Evolutionary conservation across 2,888 invertebrate species (phyloP).

Genomic region (Phrixothrix hirtus): DNA sequence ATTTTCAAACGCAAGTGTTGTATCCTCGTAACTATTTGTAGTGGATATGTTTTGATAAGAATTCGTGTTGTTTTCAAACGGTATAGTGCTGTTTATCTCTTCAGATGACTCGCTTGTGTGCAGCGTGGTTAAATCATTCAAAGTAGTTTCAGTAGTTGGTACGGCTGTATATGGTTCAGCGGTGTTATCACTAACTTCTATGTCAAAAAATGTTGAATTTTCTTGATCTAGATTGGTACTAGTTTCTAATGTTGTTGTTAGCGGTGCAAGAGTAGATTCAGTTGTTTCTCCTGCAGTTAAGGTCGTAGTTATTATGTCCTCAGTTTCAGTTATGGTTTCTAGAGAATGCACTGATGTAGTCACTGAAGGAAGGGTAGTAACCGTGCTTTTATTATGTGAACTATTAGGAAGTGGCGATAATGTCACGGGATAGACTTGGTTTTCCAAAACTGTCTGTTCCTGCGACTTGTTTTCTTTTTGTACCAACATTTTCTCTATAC

Average conservation of each 20-base stretch:
- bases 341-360: too few relatives aligned
- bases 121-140: not conserved
- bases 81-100: too few relatives aligned
- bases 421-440: slow-evolving; percentile 43
- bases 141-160: not conserved
- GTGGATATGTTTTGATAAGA: too few relatives aligned
- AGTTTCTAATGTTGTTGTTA: not conserved
- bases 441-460: slow-evolving; percentile 46
- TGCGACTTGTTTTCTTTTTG: slow-evolving; percentile 37
- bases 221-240: too few relatives aligned
- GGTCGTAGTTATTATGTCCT: not conserved
- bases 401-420: slow-evolving; percentile 33
- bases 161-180: not conserved
- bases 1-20: too few relatives aligned
- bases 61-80: too few relatives aligned
- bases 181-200: not conserved
- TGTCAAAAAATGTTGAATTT: too few relatives aligned
- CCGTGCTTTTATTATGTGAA: not conserved
- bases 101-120: not conserved
- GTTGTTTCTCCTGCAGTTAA: not conserved
- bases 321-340: not conserved
- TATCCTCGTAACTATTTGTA: too few relatives aligned
- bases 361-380: too few relatives aligned
- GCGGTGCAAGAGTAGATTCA: not conserved
- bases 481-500: not conserved